These are phyloP conservation scores for Hymenochirus boettgeri DNA, from an alignment of 2,113 vertebrate genomes.

Conservation along the genomic window DNA sequence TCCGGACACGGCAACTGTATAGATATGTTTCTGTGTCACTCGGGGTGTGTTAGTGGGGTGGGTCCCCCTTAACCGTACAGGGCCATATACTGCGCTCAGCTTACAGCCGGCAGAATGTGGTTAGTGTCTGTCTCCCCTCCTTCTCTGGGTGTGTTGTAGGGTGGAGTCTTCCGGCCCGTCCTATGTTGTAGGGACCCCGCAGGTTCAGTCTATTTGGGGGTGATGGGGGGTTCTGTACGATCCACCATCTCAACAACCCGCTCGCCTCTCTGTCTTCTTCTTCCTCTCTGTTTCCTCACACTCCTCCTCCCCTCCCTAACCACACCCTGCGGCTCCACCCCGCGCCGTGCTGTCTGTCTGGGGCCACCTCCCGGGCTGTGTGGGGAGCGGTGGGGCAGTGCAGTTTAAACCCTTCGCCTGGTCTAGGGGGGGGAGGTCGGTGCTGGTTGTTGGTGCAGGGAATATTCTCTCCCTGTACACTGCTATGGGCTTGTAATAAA, in stretches of 20 bases:
- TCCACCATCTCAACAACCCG: no score
- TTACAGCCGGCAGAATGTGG: neutral
- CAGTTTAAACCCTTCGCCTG: no score
- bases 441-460: no score
- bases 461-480: no score
- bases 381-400: no score
- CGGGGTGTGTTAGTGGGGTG: constrained; percentile 29
- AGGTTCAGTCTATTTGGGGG: no score
- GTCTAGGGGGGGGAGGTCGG: no score
- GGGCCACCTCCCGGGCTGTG: constrained; percentile 15
- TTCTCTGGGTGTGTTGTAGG: constrained; percentile 22
- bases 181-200: neutral
- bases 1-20: neutral
- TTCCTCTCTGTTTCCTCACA: constrained; percentile 38
- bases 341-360: constrained; percentile 53
- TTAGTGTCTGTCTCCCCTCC: neutral
- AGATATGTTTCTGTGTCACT: neutral
- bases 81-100: neutral
- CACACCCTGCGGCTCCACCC: constrained; percentile 61
- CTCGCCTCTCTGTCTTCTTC: neutral
- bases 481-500: no score
- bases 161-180: constrained; percentile 11
- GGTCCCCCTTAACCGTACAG: neutral
- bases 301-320: constrained; percentile 51
- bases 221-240: neutral